phyloP scores from a whole-genome alignment of 1,140 invertebrate species.

The Holcopasites calliopsidis region DNA sequence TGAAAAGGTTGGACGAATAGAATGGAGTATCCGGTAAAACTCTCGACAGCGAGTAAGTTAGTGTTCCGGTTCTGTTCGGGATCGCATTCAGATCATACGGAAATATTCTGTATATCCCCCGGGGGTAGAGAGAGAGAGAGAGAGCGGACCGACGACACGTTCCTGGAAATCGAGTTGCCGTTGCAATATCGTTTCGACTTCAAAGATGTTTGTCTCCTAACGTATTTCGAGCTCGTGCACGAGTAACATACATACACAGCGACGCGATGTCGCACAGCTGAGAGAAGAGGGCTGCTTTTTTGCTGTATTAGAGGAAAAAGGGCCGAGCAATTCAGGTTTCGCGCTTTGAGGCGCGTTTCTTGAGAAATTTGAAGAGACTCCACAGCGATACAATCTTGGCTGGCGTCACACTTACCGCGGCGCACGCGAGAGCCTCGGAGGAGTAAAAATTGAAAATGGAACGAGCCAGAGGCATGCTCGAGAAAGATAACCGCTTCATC shows the following conservation, averaged over 20 bases:
- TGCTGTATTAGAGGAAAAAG: neutral
- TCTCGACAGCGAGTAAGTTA: slow-evolving; percentile 15
- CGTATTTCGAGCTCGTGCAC: neutral
- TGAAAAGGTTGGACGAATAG: slow-evolving; percentile 55
- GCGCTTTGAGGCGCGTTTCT: neutral
- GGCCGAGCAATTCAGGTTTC: neutral
- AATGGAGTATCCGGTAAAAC: slow-evolving; percentile 52
- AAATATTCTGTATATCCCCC: slow-evolving; percentile 53
- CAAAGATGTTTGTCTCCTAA: slow-evolving; percentile 52
- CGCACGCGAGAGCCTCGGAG: neutral
- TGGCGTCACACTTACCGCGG: neutral
- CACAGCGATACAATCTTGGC: neutral
- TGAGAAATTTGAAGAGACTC: neutral
- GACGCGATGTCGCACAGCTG: no score
- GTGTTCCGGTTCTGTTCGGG: slow-evolving; percentile 12
- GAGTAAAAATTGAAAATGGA: slow-evolving; percentile 1
- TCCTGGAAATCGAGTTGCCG: slow-evolving; percentile 53
- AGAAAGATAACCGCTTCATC: neutral
- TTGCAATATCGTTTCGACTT: slow-evolving; percentile 46
- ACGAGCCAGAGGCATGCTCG: neutral
- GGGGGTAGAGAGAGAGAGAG: no score
- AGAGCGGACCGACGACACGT: slow-evolving; percentile 47
- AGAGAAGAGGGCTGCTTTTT: neutral
- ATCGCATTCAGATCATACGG: slow-evolving; percentile 55
- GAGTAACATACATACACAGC: neutral